A percentile compares a stretch with the other conserved stretches of the same genome.
Conservation (phyloP, 2,888 invertebrate species). For the Orgyia antiqua region DNA sequence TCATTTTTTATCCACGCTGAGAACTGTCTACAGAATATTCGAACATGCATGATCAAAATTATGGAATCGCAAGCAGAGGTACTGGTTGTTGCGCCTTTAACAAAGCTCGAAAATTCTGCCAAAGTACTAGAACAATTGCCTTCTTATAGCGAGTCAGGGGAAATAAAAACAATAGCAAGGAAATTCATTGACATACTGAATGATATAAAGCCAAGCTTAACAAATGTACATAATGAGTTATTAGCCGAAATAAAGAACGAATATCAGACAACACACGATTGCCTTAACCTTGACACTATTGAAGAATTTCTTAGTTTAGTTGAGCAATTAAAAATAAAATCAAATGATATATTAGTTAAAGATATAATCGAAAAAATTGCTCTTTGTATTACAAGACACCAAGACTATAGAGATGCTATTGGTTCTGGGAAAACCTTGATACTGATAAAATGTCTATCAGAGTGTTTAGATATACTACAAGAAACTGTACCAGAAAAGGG, state of each 20-base stretch:
- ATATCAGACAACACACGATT: constrained; percentile 19
- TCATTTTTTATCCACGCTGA: constrained; percentile 43
- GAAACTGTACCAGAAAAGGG: constrained; percentile 25
- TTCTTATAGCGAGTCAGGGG: constrained; percentile 11
- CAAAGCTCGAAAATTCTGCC: constrained; percentile 31
- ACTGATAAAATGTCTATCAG: constrained; percentile 53
- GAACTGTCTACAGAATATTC: constrained; percentile 40
- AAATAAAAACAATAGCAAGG: constrained; percentile 12
- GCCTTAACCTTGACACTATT: constrained; percentile 26
- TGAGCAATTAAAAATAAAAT: constrained; percentile 21
- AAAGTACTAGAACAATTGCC: constrained; percentile 19
- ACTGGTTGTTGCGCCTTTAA: constrained; percentile 38
- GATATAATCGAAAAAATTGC: constrained; percentile 32
- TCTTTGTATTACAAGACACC: constrained; percentile 42
- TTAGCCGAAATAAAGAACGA: constrained; percentile 34
- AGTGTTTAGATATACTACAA: constrained; percentile 48
- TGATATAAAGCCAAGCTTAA: constrained; percentile 29
- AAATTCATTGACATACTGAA: constrained; percentile 27
- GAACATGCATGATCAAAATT: constrained; percentile 40
- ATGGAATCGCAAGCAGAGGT: constrained; percentile 43
- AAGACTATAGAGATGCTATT: constrained; percentile 45
- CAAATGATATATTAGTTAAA: constrained; percentile 21
- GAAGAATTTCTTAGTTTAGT: constrained; percentile 32
- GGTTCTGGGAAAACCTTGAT: constrained; percentile 51
- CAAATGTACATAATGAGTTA: constrained; percentile 27